Base-by-base conservation (phyloP, 1,140 invertebrate species). In the Drusus annulatus region DNA sequence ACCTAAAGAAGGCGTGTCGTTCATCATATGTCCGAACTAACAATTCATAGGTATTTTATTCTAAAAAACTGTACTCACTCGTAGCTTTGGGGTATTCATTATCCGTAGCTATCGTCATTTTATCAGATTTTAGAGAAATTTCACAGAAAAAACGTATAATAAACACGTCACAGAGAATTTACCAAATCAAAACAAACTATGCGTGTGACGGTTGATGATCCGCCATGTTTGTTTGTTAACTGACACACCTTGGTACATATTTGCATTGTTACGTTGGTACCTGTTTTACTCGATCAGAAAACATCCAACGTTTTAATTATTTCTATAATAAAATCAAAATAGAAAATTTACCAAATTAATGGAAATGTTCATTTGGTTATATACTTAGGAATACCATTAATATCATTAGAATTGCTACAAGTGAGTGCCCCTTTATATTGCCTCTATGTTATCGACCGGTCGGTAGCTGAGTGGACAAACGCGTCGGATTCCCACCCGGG, bases 11-110 rank as follows among this genome's bases (percentile, higher is more conserved):
- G 78, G 78, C 78, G 78, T 79, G 78, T 73, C 78, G 17, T 28
- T 10, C 28, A 16, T 28, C 8, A 0, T 16, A 60, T 13, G 21
- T 19, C 10, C 36, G 23, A 21, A 23, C 23, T 31, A 28, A 25
- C 5, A 65, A 65, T 31, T 31, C 1, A 16, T 28, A 13, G 28
- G 36, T 21, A 36, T 76, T 62, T n/a, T 62, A 76, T 19, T 0
- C 2, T 54, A 52, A 56, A 28, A 19, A 50, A n/a, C n/a, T 21
- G 83, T 84, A 90, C 92, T 91, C 86, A 93, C 92, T 92, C 62
- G 92, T 92, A 36, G 92, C 91, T 82, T 90, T 90, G 5, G 91
- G 92, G 85, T 93, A 93, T 80, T 93, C 91, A 80, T 92, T 91
- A 83, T 92, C 88, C 23, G 89, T 87, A 13, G 86, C 86, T 45